Evolutionary conservation across 1,140 invertebrate species (phyloP).

Genomic region (Palaemon carinicauda): DNA sequence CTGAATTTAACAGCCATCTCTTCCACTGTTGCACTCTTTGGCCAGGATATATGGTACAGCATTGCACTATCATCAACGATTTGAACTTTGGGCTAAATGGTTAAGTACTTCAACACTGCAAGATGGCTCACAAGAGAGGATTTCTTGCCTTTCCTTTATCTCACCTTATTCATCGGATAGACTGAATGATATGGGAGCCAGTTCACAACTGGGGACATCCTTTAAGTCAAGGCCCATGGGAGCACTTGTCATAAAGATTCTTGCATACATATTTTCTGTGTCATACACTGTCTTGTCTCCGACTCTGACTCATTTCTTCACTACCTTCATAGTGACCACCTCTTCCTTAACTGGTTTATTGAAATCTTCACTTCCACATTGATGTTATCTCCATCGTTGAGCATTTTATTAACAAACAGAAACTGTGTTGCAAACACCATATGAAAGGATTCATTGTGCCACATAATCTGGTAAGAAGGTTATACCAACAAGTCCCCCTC

Average conservation of each 20-base stretch:
- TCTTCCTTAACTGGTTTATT: background rate
- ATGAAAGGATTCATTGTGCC: too few species aligned
- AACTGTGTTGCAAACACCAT: too few species aligned
- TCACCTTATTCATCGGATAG: slow-evolving; percentile 8
- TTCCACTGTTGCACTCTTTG: background rate
- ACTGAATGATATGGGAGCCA: background rate
- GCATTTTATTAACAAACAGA: too few species aligned
- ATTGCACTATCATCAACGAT: slow-evolving; percentile 15
- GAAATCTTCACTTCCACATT: too few species aligned
- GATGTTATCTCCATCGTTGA: too few species aligned
- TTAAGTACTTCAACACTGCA: too few species aligned
- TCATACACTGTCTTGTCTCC: background rate
- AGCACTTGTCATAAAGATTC: slow-evolving; percentile 15
- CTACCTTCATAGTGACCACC: background rate
- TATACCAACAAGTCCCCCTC: too few species aligned
- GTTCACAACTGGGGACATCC: background rate
- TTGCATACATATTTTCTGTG: slow-evolving; percentile 7
- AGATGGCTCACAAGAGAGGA: background rate
- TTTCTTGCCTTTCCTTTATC: background rate
- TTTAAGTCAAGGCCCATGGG: background rate
- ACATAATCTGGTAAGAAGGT: too few species aligned
- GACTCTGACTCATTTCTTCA: background rate
- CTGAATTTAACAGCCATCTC: background rate
- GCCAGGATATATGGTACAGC: background rate
- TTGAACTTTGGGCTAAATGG: background rate